Conservation (phyloP, 2,113 vertebrate species). For the Syrmaticus mikado region DNA sequence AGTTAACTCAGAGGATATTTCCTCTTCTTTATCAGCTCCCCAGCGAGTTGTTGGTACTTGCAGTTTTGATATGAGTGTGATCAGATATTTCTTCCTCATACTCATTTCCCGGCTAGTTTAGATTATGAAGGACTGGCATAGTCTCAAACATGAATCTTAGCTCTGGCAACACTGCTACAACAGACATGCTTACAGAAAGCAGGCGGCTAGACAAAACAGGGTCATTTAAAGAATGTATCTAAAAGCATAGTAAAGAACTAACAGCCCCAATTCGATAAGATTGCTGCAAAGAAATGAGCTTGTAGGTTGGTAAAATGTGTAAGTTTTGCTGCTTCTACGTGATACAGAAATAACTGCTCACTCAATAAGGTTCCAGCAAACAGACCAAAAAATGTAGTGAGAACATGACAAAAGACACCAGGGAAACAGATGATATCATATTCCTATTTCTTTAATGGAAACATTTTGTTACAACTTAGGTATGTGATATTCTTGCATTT, state of each 20-base stretch:
- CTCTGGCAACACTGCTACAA: neutral
- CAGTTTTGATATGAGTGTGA: neutral
- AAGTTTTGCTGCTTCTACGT: neutral
- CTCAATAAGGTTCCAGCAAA: neutral
- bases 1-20: neutral
- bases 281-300: neutral
- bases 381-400: neutral
- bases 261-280: neutral
- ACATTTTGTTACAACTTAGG: constrained; percentile 77
- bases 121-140: constrained; percentile 6
- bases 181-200: constrained; percentile 14
- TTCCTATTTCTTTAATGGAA: constrained; percentile 83
- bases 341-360: neutral
- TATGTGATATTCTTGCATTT: constrained; percentile 77
- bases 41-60: neutral
- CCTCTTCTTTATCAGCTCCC: neutral
- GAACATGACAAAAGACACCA: neutral
- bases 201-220: constrained; percentile 48
- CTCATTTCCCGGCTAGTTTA: constrained; percentile 22
- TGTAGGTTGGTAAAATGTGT: neutral
- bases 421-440: constrained; percentile 1
- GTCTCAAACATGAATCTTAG: neutral
- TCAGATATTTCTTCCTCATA: neutral
- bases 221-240: constrained; percentile 27
- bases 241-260: constrained; percentile 29